Base-by-base conservation (phyloP, 2,113 vertebrate genomes). In the Cinclus cinclus region DNA sequence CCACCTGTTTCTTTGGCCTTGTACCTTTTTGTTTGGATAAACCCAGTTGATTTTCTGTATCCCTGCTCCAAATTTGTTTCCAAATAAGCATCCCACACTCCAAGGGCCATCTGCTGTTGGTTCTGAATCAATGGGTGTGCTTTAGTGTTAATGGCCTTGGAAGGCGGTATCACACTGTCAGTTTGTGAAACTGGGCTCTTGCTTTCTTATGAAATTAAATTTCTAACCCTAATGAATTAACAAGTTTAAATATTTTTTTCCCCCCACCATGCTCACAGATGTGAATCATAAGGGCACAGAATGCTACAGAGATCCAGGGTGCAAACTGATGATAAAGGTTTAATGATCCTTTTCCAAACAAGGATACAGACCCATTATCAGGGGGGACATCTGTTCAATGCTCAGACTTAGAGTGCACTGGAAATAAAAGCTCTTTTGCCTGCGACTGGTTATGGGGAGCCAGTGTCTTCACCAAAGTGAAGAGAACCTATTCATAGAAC, bases 61-160 rank as follows among this genome's bases (percentile, higher is more conserved):
- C 22, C 12, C 20, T 25, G 11, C 41, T 94, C 87, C 69, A 22
- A 44, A 12, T 68, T 89, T 81, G 52, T 87, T 96, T 97, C 62
- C 83, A 87, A 78, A 87, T 81, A 84, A 53, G 28, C 80, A 49
- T 89, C 49, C 56, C 74, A 82, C 70, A 62, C 41, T 89, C 58
- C 53, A 91, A 73, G 49, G 53, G 23, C 70, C 89, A 91, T 95
- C 91, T 95, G 91, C 65, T 92, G 23, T 73, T 95, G 76, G 25
- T 89, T 96, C 62, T 79, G 62, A 87, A 58, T 46, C 92, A 91
- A 94, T 16, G 47, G 91, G 20, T 42, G 37, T 82, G 25, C 65
- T 92, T 69, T 82, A 87, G 30, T n/a, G 23, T 20, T 93, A 68
- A 92, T 69, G 56, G 55, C 49, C 69, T 91, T 73, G 65, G 74